phyloP scores from a whole-genome alignment of 2,113 vertebrate species.

The Gymnogyps californianus region DNA sequence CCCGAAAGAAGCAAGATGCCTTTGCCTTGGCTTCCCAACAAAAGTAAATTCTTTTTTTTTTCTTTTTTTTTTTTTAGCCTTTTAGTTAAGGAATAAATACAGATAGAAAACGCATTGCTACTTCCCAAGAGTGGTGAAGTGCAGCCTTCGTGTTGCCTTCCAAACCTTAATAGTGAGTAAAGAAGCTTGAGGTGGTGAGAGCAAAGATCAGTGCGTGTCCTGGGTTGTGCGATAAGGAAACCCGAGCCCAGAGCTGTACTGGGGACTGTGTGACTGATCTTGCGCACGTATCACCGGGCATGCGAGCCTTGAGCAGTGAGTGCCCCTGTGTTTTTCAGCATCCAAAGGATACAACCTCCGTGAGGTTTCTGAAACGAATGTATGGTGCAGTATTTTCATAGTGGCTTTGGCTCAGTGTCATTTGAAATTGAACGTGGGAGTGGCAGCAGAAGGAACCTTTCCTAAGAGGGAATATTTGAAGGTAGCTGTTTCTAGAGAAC shows the following conservation, averaged over 20 bases:
- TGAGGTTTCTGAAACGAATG: neutral
- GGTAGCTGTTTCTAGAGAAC: neutral
- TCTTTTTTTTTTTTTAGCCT: neutral
- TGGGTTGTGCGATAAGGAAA: neutral
- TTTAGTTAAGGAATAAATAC: neutral
- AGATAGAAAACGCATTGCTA: fast-evolving
- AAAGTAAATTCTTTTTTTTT: slow-evolving; percentile 71
- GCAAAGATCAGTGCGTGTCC: fast-evolving
- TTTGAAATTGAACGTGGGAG: neutral
- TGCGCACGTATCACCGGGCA: fast-evolving
- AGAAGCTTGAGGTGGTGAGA: neutral
- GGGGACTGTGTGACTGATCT: neutral
- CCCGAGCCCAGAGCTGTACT: neutral
- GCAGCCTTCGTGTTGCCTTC: neutral
- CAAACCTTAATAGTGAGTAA: neutral
- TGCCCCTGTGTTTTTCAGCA: neutral
- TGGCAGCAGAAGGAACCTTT: neutral
- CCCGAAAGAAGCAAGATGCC: slow-evolving; percentile 86
- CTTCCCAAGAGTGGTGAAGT: neutral
- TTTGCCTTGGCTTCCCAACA: slow-evolving; percentile 88
- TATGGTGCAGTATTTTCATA: fast-evolving
- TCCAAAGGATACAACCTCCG: neutral
- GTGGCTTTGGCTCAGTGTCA: neutral
- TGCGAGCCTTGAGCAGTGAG: neutral
- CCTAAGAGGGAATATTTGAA: neutral